Percentiles rank a stretch among this genome's conserved stretches.
Conservation (phyloP, 2,888 invertebrate species). For the Liopterus haemorrhoidalis region DNA sequence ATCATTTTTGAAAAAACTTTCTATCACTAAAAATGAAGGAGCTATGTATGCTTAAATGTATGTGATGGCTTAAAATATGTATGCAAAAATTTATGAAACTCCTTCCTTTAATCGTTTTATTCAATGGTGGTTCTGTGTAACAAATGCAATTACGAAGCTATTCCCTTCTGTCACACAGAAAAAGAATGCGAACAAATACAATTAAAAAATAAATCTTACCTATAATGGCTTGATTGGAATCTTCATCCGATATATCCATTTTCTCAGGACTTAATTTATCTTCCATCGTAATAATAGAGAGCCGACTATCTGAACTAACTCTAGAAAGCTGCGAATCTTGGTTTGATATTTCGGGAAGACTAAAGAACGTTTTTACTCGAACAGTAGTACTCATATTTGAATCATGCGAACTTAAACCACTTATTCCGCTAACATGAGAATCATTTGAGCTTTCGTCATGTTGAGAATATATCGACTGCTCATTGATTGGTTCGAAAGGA, state of each 20-base stretch:
- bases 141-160: too few relatives aligned
- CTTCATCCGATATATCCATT: constrained; percentile 40
- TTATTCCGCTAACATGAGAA: constrained; percentile 54
- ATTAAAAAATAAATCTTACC: too few relatives aligned
- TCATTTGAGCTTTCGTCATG: constrained; percentile 53
- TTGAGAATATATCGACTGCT: constrained; percentile 37
- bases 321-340: constrained; percentile 54
- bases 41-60: too few relatives aligned
- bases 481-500: constrained; percentile 58
- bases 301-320: constrained; percentile 55
- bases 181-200: too few relatives aligned
- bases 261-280: constrained; percentile 46
- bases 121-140: too few relatives aligned
- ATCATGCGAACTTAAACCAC: constrained; percentile 50
- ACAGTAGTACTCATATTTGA: constrained; percentile 40
- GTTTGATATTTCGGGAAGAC: constrained; percentile 4
- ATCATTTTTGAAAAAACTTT: too few relatives aligned
- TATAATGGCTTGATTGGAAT: too few relatives aligned
- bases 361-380: neutral
- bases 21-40: too few relatives aligned
- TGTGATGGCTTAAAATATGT: too few relatives aligned
- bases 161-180: too few relatives aligned
- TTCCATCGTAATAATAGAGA: constrained; percentile 51
- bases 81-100: too few relatives aligned
- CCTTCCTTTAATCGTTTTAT: too few relatives aligned